A percentile compares a stretch with the other conserved stretches of the same genome.
These are phyloP conservation scores for Nomada flava DNA, from an alignment of 2,888 invertebrate species.

Conservation along the genomic window DNA sequence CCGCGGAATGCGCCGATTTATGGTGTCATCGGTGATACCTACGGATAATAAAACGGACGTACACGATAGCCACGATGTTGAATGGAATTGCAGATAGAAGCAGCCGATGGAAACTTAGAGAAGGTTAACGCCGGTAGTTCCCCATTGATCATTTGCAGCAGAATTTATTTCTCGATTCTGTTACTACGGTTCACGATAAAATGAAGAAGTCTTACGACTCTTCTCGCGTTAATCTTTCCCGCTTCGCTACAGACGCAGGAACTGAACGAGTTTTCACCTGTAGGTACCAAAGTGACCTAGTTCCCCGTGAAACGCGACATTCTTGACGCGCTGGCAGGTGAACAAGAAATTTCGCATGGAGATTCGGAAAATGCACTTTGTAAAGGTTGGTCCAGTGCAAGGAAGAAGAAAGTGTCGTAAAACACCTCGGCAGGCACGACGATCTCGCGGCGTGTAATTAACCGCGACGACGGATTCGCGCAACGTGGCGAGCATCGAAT, in stretches of 20 bases:
- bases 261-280: not conserved
- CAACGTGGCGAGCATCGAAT: slow-evolving; percentile 12
- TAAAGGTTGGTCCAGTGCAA: slow-evolving; percentile 12
- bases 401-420: slow-evolving; percentile 67
- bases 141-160: not conserved
- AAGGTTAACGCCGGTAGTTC: slow-evolving; percentile 12
- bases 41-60: slow-evolving; percentile 15
- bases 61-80: not conserved
- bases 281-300: not conserved
- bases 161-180: not conserved
- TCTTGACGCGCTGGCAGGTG: not conserved
- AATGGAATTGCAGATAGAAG: not conserved
- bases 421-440: slow-evolving; percentile 6
- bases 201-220: not conserved
- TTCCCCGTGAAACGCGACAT: not conserved
- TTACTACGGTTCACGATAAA: no score
- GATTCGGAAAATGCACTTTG: slow-evolving; percentile 17
- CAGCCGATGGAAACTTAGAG: not conserved
- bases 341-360: not conserved
- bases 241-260: slow-evolving; percentile 2
- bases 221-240: not conserved
- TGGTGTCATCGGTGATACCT: slow-evolving; percentile 38
- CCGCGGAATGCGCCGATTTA: slow-evolving; percentile 35
- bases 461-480: slow-evolving; percentile 35
- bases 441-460: slow-evolving; percentile 54